Evolutionary conservation across 2,113 vertebrate genomes (phyloP).

Genomic region (Astatotilapia flaviijosephi): DNA sequence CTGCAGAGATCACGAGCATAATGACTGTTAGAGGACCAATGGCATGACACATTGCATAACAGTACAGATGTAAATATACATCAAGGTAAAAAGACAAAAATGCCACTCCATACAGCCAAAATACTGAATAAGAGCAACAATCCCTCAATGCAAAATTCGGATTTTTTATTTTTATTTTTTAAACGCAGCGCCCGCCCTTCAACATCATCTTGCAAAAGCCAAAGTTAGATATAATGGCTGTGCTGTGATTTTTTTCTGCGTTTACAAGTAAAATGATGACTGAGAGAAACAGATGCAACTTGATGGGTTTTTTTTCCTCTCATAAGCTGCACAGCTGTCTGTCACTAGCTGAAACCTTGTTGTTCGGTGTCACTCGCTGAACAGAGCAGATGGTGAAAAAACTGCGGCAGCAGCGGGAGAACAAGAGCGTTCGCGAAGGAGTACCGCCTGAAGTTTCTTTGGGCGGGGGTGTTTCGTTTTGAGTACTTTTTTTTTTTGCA

Average conservation of each 20-base stretch:
- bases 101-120: background rate
- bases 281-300: background rate
- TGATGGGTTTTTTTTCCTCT: background rate
- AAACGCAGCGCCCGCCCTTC: background rate
- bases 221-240: background rate
- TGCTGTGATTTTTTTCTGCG: background rate
- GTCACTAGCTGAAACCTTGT: background rate
- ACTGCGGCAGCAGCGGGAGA: background rate
- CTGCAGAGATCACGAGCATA: background rate
- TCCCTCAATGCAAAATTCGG: background rate
- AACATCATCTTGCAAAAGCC: background rate
- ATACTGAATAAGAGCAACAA: background rate
- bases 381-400: background rate
- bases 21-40: background rate
- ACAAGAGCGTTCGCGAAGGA: background rate
- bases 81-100: background rate
- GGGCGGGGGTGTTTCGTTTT: background rate
- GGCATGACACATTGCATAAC: background rate
- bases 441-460: background rate
- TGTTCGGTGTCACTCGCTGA: background rate
- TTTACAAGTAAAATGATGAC: background rate
- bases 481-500: background rate
- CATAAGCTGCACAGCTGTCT: background rate
- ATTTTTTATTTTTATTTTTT: background rate
- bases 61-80: background rate